Base-by-base conservation (phyloP, 1,140 invertebrate genomes). In the Lysiphlebus fabarum region DNA sequence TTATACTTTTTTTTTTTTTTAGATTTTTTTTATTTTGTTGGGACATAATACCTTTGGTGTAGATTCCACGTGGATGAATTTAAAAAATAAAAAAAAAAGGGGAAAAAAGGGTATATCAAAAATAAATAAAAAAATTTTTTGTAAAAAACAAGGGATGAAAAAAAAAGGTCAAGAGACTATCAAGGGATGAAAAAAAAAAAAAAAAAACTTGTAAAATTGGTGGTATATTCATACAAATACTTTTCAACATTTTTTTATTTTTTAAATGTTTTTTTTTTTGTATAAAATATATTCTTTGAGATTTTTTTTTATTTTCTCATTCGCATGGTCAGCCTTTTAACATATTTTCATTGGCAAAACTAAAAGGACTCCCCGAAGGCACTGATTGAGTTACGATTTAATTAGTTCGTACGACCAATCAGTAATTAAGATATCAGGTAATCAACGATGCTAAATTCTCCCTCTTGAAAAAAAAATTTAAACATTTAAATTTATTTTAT, bases 321-420 rank as follows among this genome's bases (percentile, higher is more conserved):
- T 51, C 49, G 49, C 38, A 11, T 38, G 36, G 34, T 51, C 49
- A 37, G 17, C 17, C 17, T 26, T 26, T 26, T 26, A 26, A 26
- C 17, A 26, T 26, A 2, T 53, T 34, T n/a, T 17, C 42, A 42
- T 41, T 53, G 6, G 7, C 11, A n/a, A 45, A 47, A 55, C 58
- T 38, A 56, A 70, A 53, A 17, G 59, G 62, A 54, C 48, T 49
- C 62, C 50, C 65, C 54, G 51, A 12, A 26, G 37, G 48, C 65
- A 33, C 58, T 70, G 74, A 74, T 76, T 75, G 74, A 76, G 71
- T 76, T 76, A 76, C 74, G 73, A 75, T 75, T 76, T 75, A 76
- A 76, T 76, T 76, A 73, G 73, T 66, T 68, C 67, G 69, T 65
- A 58, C 62, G 65, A 65, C 67, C 70, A 75, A 74, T 74, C 70